Conservation (phyloP, 2,113 vertebrate species). For the Cnemophilus loriae region DNA sequence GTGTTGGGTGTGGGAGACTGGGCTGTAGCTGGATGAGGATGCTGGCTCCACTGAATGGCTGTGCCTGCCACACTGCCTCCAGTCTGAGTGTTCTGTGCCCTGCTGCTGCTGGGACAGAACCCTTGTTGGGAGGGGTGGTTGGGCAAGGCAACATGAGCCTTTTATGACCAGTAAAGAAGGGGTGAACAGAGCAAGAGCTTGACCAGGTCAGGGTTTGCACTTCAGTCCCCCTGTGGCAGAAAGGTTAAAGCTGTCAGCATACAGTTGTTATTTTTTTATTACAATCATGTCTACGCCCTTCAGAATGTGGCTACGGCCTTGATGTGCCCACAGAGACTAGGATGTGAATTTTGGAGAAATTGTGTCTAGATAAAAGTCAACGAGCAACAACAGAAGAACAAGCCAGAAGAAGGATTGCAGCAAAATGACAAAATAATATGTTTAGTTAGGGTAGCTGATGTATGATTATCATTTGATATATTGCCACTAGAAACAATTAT, state of each 20-base stretch:
- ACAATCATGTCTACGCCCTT: background rate
- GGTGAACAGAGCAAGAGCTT: background rate
- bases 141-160: rapidly evolving
- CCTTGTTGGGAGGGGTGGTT: background rate
- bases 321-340: background rate
- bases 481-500: background rate
- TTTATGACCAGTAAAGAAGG: background rate
- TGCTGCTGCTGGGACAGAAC: background rate
- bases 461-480: background rate
- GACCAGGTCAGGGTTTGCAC: slow-evolving; percentile 8
- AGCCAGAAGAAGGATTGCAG: background rate
- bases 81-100: background rate
- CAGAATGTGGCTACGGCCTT: background rate
- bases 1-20: background rate
- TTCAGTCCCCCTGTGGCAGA: background rate
- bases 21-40: background rate
- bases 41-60: background rate
- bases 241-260: background rate
- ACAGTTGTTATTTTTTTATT: slow-evolving; percentile 33
- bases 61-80: background rate
- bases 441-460: background rate
- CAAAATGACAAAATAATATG: background rate
- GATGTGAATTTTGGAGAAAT: background rate
- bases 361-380: background rate
- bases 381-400: background rate